Evolutionary conservation across 1,140 invertebrate species (phyloP), one percentile per base, ranked within the genome.

Genomic region (Musca domestica): DNA sequence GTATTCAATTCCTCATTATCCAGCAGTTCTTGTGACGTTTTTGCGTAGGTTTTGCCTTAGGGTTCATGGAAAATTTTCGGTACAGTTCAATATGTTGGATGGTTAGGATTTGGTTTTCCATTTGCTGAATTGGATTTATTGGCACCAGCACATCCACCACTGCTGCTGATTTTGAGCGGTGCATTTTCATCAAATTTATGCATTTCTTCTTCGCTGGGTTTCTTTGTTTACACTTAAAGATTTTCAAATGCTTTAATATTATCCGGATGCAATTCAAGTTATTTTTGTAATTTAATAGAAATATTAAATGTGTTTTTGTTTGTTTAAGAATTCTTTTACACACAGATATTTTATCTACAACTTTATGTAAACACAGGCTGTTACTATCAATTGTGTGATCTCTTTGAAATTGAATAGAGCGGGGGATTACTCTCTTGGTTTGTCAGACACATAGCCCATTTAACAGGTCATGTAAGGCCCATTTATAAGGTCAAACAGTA

Each of bases 1-100:
- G 90, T 86, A 82, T 94, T 93, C 34, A 97, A 80, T 82, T 97
- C 95, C 74, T 91, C 89, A 81, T 94, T 94, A 81, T 95, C 91
- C 20, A 96, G 80, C 7, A 96, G 83, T 75, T 94, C 89, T 71
- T 89, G 87, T 68, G 91, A 94, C 93, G 83, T 96, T 93, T 81
- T 95, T 93, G 52, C 92, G 84, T n/a, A 95, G 79, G 78, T 94
- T 94, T 74, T 92, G 89, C 1, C 89, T 84, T 12, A 95, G 74
- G 6, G 89, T 84, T 73, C 91, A 71, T 89, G 89, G 81, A 90
- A 94, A 77, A 95, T 93, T 76, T 89, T 90, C 0, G 92, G 92
- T 74, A 93, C 90, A 68, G 77, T 83, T 27, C 78, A 75, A 75
- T 73, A 67, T 46, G 83, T 66, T 0, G 71, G 69, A 69, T 78